Evolutionary conservation across 2,113 vertebrate species (phyloP).

Genomic region (Chelonoidis abingdonii): DNA sequence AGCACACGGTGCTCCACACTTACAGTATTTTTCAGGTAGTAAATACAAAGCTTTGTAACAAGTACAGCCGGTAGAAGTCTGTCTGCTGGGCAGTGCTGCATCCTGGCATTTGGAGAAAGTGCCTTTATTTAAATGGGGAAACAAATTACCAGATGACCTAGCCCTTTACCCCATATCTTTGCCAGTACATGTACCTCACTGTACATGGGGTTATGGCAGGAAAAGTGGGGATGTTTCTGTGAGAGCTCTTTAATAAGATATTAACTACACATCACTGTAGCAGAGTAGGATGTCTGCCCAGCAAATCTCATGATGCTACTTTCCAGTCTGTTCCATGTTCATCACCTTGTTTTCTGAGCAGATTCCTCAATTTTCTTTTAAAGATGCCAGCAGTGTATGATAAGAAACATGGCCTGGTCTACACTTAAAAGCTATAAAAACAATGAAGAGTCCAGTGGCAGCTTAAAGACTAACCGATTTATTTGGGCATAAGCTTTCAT

Average conservation of each 20-base stretch:
- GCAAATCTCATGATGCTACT: fast-evolving
- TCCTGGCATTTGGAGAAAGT: neutral
- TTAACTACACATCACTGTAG: neutral
- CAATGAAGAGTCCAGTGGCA: too few species aligned
- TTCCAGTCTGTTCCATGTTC: fast-evolving
- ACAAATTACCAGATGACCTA: neutral
- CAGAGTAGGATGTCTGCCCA: neutral
- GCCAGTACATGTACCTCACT: neutral
- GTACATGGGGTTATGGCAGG: neutral
- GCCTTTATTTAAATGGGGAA: neutral
- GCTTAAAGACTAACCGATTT: too few species aligned
- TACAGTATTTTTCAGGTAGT: neutral
- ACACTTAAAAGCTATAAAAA: neutral
- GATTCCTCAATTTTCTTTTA: neutral
- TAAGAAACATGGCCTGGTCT: too few species aligned
- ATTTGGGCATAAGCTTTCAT: too few species aligned
- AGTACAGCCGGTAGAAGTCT: neutral
- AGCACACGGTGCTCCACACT: neutral
- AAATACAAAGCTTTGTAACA: neutral
- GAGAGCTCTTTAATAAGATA: neutral
- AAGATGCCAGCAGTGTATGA: too few species aligned
- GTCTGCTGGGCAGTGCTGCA: neutral
- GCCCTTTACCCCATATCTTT: neutral
- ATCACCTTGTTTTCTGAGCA: fast-evolving
- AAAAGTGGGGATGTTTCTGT: neutral